Conservation (phyloP, 2,888 invertebrate species). For the Perithous albicinctus region DNA sequence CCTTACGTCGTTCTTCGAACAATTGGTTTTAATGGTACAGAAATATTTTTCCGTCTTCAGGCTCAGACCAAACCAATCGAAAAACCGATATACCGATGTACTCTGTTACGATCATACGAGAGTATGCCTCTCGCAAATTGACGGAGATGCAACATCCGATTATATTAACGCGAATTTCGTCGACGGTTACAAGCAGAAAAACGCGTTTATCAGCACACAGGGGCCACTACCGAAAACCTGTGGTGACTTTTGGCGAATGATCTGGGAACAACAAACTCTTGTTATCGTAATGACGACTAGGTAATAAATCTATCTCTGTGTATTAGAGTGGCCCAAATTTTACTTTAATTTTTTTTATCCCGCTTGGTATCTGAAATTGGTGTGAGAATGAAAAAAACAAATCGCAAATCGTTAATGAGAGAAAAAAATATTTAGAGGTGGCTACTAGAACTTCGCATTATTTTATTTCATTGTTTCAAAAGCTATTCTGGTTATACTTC, state of each 20-base stretch:
- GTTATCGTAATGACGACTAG: conserved; percentile 98
- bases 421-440: too few species aligned
- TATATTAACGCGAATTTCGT: conserved; percentile 99
- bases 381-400: too few species aligned
- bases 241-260: conserved; percentile 99
- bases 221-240: conserved; percentile 98
- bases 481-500: too few species aligned
- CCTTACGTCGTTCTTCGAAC: too few species aligned
- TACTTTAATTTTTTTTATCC: too few species aligned
- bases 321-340: too few species aligned
- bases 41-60: conserved; percentile 81
- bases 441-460: too few species aligned
- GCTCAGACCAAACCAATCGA: conserved; percentile 90
- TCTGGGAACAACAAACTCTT: conserved; percentile 97
- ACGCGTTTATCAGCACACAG: conserved; percentile 99
- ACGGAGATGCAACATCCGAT: conserved; percentile 92
- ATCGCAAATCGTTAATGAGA: too few species aligned
- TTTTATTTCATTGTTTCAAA: too few species aligned
- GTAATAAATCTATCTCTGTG: conserved; percentile 67
- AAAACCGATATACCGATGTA: conserved; percentile 97
- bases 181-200: conserved; percentile 98
- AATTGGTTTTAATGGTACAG: too few species aligned
- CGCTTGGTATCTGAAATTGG: too few species aligned
- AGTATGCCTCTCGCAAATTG: conserved; percentile 92
- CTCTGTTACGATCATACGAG: conserved; percentile 98